Conservation (phyloP, 2,888 invertebrate genomes). For the Tridacna gigas region DNA sequence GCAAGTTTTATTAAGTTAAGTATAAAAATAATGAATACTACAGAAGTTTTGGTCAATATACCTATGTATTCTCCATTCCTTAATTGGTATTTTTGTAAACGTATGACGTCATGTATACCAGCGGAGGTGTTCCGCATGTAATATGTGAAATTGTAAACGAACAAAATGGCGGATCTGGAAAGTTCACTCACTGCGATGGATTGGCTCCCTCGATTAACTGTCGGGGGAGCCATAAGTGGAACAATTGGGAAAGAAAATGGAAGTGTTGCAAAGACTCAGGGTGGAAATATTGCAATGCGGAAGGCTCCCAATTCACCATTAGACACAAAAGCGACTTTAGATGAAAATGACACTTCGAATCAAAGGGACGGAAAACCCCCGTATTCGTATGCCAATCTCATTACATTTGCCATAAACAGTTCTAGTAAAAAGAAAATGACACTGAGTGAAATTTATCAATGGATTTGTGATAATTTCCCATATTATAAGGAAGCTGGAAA, state of each 20-base stretch:
- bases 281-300: conserved; percentile 77
- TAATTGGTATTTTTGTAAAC: conserved; percentile 26
- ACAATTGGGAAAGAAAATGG: conserved; percentile 71
- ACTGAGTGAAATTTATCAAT: conserved; percentile 90
- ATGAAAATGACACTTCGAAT: conserved; percentile 70
- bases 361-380: conserved; percentile 85
- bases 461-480: conserved; percentile 90
- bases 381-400: conserved; percentile 90
- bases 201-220: conserved; percentile 86
- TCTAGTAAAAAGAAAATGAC: conserved; percentile 90
- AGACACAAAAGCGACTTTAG: conserved; percentile 79
- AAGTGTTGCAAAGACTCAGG: conserved; percentile 70
- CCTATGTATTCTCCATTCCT: conserved; percentile 1
- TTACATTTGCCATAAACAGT: conserved; percentile 89
- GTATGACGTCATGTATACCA: conserved; percentile 7
- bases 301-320: conserved; percentile 81
- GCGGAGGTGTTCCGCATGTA: conserved; percentile 19
- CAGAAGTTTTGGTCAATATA: too few species aligned
- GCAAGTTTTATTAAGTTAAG: too few species aligned
- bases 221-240: conserved; percentile 82
- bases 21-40: too few species aligned
- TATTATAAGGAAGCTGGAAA: conserved; percentile 89
- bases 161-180: conserved; percentile 85
- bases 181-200: conserved; percentile 86
- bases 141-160: conserved; percentile 58